These are phyloP conservation scores for Dryomyza anilis DNA, from an alignment of 2,888 invertebrate genomes.

Conservation along the genomic window DNA sequence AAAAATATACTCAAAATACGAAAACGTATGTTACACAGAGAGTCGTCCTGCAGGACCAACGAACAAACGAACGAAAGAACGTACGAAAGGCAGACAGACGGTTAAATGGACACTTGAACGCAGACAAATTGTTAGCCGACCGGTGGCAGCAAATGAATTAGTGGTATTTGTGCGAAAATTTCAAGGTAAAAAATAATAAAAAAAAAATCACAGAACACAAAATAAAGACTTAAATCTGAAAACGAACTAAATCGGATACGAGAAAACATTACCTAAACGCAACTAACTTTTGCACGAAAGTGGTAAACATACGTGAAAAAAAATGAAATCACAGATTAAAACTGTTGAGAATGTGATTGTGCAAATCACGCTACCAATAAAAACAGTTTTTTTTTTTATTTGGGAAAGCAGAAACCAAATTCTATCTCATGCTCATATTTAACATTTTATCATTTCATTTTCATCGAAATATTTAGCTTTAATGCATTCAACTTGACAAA, in stretches of 20 bases:
- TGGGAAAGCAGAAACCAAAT: background rate
- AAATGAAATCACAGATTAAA: too few relatives aligned
- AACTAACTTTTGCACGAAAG: too few relatives aligned
- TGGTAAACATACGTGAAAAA: too few relatives aligned
- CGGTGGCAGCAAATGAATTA: constrained; percentile 21
- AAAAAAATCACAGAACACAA: background rate
- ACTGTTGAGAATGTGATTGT: background rate
- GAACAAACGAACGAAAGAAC: background rate
- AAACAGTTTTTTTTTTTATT: background rate
- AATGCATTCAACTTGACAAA: too few relatives aligned
- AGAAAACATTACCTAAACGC: background rate
- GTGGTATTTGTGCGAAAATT: constrained; percentile 13
- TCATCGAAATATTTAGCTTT: too few relatives aligned
- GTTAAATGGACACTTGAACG: constrained; percentile 29
- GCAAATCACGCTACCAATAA: background rate
- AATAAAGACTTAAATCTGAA: constrained; percentile 3
- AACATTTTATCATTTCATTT: too few relatives aligned
- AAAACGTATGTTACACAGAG: background rate
- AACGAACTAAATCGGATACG: constrained; percentile 6
- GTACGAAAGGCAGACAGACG: constrained; percentile 12
- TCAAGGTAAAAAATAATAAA: background rate
- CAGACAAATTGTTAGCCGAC: constrained; percentile 28
- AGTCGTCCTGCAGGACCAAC: background rate
- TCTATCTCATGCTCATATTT: too few relatives aligned
- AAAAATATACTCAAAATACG: background rate